Conservation (phyloP, 2,888 invertebrate genomes). For the Norana najaformis region DNA sequence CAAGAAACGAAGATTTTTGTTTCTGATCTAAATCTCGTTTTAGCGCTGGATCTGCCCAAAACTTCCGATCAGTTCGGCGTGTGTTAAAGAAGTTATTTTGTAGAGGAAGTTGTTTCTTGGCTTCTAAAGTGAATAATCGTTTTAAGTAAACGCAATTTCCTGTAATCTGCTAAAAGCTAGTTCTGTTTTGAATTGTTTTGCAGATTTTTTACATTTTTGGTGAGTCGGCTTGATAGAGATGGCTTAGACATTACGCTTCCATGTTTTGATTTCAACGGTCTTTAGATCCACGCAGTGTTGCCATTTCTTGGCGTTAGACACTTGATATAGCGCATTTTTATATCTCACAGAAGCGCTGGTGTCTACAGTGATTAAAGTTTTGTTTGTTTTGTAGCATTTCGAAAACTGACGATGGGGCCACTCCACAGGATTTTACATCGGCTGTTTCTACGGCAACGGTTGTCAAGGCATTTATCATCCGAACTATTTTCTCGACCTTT, state of each 20-base stretch:
- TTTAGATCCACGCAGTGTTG: too few relatives aligned
- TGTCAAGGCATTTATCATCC: background rate
- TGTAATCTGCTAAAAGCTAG: background rate
- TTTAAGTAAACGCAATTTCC: background rate
- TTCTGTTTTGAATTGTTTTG: background rate
- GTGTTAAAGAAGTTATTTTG: background rate
- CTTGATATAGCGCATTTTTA: too few relatives aligned
- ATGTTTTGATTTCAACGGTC: too few relatives aligned
- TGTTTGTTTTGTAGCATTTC: background rate
- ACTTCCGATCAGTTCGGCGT: background rate
- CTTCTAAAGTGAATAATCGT: background rate
- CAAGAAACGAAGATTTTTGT: background rate
- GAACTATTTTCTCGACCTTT: background rate
- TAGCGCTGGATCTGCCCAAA: background rate
- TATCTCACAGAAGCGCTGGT: too few relatives aligned
- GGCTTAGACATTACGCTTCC: too few relatives aligned
- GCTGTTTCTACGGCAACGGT: background rate
- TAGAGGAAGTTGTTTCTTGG: background rate
- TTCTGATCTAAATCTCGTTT: background rate
- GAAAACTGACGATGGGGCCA: background rate
- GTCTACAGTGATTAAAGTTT: background rate
- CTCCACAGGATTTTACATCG: background rate
- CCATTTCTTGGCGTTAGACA: too few relatives aligned
- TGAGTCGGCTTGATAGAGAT: background rate
- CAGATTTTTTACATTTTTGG: background rate